A percentile compares a stretch with the other conserved stretches of the same genome.
Evolutionary conservation across 2,113 vertebrate genomes (phyloP).

Genomic region (Mellivora capensis): DNA sequence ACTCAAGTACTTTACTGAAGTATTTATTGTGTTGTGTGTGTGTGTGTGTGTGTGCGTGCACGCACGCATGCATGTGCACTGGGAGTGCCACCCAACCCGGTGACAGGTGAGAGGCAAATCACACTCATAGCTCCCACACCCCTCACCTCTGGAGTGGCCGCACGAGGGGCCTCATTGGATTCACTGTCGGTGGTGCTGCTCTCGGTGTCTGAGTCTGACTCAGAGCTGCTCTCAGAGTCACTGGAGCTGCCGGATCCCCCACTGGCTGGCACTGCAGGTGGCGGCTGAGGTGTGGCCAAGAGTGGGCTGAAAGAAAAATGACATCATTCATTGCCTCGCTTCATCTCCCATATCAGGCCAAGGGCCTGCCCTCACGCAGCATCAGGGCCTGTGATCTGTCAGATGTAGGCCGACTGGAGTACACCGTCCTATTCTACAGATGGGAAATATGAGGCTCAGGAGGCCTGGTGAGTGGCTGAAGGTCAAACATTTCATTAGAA

Average conservation of each 20-base stretch:
- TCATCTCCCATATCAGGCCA: background rate
- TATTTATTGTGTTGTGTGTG: background rate
- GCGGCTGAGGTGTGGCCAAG: constrained; percentile 61
- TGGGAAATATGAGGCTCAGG: background rate
- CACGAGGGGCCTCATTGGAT: constrained; percentile 89
- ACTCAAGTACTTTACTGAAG: background rate
- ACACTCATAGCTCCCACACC: background rate
- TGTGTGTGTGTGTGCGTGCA: too few species aligned
- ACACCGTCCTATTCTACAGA: background rate
- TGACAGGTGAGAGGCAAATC: background rate
- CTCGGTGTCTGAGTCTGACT: constrained; percentile 94
- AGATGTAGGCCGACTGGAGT: background rate
- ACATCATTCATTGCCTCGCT: background rate
- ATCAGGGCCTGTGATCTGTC: background rate
- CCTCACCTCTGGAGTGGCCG: constrained; percentile 91
- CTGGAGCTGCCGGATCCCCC: constrained; percentile 93
- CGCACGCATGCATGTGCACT: fast-evolving
- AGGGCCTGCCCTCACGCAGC: background rate
- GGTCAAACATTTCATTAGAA: background rate
- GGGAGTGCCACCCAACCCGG: fast-evolving
- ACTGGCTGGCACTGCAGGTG: constrained; percentile 79
- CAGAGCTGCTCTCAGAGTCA: constrained; percentile 95
- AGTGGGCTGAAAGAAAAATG: constrained; percentile 75
- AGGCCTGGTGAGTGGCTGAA: background rate
- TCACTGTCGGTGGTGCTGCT: constrained; percentile 96